Evolutionary conservation across 2,113 vertebrate genomes (phyloP).

Genomic region (Corythoichthys intestinalis): DNA sequence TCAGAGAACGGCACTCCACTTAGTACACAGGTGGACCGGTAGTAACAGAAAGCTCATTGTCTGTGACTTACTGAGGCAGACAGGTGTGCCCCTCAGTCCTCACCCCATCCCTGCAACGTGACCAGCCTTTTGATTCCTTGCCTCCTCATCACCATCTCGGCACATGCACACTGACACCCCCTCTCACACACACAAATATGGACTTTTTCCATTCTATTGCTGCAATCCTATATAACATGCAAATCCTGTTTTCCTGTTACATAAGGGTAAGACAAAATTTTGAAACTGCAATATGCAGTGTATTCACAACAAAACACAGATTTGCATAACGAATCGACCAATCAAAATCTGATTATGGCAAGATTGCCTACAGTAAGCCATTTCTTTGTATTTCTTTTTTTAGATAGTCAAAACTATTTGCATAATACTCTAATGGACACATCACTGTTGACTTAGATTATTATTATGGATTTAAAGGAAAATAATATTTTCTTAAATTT

Average conservation of each 20-base stretch:
- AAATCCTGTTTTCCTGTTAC: constrained; percentile 27
- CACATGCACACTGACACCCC: background rate
- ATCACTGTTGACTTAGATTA: background rate
- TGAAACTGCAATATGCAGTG: background rate
- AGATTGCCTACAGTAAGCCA: too few relatives aligned
- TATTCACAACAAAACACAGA: background rate
- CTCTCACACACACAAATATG: too few relatives aligned
- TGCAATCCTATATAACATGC: constrained; percentile 22
- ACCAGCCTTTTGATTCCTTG: constrained; percentile 35
- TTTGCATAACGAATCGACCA: background rate
- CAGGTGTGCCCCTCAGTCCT: constrained; percentile 64
- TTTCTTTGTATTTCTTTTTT: too few relatives aligned
- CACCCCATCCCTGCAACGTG: constrained; percentile 36
- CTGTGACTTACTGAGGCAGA: constrained; percentile 56
- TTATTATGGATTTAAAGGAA: background rate
- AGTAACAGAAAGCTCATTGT: constrained; percentile 68
- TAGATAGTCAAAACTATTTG: too few relatives aligned
- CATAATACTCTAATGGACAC: too few relatives aligned
- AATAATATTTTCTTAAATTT: too few relatives aligned
- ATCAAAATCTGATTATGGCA: background rate
- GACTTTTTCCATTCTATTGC: constrained; percentile 11
- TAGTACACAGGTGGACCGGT: constrained; percentile 69
- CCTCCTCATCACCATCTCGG: constrained; percentile 25
- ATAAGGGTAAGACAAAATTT: background rate
- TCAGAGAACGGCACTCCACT: constrained; percentile 53